Evolutionary conservation across 2,888 invertebrate species (phyloP).

Genomic region (Encarsia formosa): DNA sequence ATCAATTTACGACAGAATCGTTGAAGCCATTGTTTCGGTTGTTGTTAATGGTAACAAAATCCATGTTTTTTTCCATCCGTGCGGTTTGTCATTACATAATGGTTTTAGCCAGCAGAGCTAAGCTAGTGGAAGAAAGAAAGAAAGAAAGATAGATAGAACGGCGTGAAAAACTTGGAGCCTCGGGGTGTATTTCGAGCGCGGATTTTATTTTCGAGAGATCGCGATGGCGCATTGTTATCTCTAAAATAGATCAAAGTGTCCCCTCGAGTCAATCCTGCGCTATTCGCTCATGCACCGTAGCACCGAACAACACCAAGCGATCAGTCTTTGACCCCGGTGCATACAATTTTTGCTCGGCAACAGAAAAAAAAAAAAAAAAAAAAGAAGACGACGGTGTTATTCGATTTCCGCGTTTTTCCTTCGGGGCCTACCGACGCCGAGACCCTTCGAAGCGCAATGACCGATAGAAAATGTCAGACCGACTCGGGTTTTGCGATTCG

Average conservation of each 20-base stretch:
- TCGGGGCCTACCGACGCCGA: not conserved
- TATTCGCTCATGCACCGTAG: too few species aligned
- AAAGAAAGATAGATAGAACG: not conserved
- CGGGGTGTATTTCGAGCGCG: not conserved
- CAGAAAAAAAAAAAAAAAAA: slow-evolving; percentile 8
- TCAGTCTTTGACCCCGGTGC: slow-evolving; percentile 24
- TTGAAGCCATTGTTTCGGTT: too few species aligned
- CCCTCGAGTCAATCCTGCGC: not conserved
- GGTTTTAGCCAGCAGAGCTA: too few species aligned
- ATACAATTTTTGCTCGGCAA: not conserved
- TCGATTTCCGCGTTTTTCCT: slow-evolving; percentile 28
- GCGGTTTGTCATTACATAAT: too few species aligned
- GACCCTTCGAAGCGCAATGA: slow-evolving; percentile 7
- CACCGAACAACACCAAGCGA: too few species aligned
- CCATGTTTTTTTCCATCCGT: too few species aligned
- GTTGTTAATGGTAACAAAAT: too few species aligned
- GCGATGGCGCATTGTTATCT: slow-evolving; percentile 20
- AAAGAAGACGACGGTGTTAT: slow-evolving; percentile 12
- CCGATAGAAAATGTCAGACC: slow-evolving; percentile 15
- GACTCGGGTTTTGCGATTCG: slow-evolving; percentile 10
- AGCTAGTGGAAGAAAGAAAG: not conserved
- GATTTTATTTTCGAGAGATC: slow-evolving; percentile 22
- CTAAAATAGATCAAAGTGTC: slow-evolving; percentile 29
- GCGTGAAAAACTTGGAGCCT: not conserved
- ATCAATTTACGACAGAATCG: too few species aligned